Evolutionary conservation across 2,797 vertebrate genomes (phyloP), one percentile per base, ranked within the genome.

Genomic region (Cercopithecus diana): DNA sequence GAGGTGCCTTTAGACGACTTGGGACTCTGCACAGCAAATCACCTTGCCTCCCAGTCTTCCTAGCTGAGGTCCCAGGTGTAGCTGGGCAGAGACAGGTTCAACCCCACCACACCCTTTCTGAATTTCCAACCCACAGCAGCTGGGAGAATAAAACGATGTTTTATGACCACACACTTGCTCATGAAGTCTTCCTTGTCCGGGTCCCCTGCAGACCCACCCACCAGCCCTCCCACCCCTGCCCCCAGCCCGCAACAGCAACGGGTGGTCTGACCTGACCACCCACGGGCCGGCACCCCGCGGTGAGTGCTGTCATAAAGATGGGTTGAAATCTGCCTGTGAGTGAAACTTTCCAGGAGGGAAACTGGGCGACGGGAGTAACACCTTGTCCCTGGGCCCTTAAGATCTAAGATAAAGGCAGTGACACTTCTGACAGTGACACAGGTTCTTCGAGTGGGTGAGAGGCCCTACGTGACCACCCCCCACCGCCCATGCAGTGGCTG

Each of bases 1-100:
- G 15, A 7, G 30, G 17, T 14, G 55, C 33, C 33, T 20, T 8
- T 6, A 7, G 79, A 8, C 2, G 45, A 55, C 10, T 30, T 43
- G 39, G 17, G 30, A n/a, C 11, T 2, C 48, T 7, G 19, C 19
- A 33, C 33, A 8, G 36, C 55, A 7, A 9, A 9, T 22, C 10
- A 30, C 36, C 26, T 20, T 41, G 4, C 3, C 55, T 30, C 26
- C 50, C 26, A 13, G 26, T 4, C 58, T 9, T 20, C 67, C 22
- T 22, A 33, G 24, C 64, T 2, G 57, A 33, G 57, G 39, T 45
- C 88, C 45, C 43, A 7, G 26, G 41, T 36, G 24, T 0, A 22
- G 4, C 0, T 1, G 48, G 2, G 9, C n/a, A 33, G 41, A 76
- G 55, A 3, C 43, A 17, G 9, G 73, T 7, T 0, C 0, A 2